A percentile compares a stretch with the other conserved stretches of the same genome.
These are phyloP conservation scores for Petrocephalus sullivani DNA, from an alignment of 2,797 vertebrate genomes.

Conservation along the genomic window DNA sequence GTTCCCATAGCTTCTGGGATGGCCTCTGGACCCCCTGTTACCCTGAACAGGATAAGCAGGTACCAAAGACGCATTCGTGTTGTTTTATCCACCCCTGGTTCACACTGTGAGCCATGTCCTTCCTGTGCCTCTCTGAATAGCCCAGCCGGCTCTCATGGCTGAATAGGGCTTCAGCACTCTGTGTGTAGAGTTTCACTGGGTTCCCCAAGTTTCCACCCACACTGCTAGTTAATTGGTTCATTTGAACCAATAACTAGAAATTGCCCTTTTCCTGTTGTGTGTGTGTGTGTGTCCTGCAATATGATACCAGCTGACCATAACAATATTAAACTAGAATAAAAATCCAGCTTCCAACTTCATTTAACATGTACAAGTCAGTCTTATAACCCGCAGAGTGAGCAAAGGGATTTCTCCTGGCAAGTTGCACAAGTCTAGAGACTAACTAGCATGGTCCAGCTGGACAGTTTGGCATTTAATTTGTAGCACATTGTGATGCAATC, in stretches of 20 bases:
- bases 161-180: background rate
- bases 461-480: constrained; percentile 11
- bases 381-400: background rate
- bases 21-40: background rate
- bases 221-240: background rate
- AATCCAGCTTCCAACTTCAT: background rate
- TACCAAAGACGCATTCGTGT: background rate
- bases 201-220: background rate
- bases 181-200: background rate
- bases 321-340: background rate
- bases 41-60: background rate
- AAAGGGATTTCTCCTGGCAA: background rate
- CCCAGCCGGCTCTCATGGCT: background rate
- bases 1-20: background rate
- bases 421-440: background rate
- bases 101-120: background rate
- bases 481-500: constrained; percentile 1
- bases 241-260: background rate
- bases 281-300: background rate
- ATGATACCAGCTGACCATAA: background rate
- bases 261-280: background rate
- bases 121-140: background rate
- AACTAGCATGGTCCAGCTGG: background rate
- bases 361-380: background rate
- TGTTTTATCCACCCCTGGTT: background rate